A percentile compares a stretch with the other conserved stretches of the same genome.
phyloP scores from a whole-genome alignment of 2,797 vertebrate species.

The Danio jaintianensis region DNA sequence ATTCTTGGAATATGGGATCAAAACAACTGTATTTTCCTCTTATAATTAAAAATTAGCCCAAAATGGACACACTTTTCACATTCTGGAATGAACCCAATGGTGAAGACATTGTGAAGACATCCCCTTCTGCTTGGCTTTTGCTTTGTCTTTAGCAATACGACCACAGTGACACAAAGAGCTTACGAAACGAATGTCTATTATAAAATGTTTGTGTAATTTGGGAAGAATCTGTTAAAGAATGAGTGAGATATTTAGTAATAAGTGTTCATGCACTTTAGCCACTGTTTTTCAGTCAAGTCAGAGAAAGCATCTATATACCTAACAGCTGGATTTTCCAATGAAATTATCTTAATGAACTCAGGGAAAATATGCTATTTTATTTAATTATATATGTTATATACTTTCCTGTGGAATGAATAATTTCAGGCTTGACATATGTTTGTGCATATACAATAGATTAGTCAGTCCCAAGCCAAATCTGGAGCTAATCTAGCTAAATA shows the following conservation, averaged over 20 bases:
- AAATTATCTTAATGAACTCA: too few species aligned
- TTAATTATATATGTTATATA: too few species aligned
- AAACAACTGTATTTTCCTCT: slow-evolving; percentile 62
- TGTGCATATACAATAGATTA: too few species aligned
- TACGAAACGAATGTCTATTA: slow-evolving; percentile 29
- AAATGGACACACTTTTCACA: slow-evolving; percentile 52
- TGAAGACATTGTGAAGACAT: slow-evolving; percentile 33
- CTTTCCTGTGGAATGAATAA: too few species aligned
- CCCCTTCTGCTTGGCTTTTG: slow-evolving; percentile 57
- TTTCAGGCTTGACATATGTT: too few species aligned
- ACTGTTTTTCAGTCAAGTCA: slow-evolving; percentile 8
- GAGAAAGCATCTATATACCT: background rate
- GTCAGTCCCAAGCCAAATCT: too few species aligned
- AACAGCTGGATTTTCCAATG: too few species aligned
- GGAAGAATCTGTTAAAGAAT: slow-evolving; percentile 46
- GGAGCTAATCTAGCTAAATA: too few species aligned
- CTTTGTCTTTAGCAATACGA: slow-evolving; percentile 53
- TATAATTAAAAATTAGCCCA: slow-evolving; percentile 57
- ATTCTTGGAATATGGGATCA: slow-evolving; percentile 69
- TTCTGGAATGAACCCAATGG: slow-evolving; percentile 46
- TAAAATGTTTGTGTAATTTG: slow-evolving; percentile 23
- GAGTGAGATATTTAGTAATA: slow-evolving; percentile 39
- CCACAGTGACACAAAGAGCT: slow-evolving; percentile 30
- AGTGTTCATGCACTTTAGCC: slow-evolving; percentile 37
- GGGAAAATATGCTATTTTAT: too few species aligned